phyloP scores from a whole-genome alignment of 2,797 vertebrate species.

The Cyprinodon diabolis region DNA sequence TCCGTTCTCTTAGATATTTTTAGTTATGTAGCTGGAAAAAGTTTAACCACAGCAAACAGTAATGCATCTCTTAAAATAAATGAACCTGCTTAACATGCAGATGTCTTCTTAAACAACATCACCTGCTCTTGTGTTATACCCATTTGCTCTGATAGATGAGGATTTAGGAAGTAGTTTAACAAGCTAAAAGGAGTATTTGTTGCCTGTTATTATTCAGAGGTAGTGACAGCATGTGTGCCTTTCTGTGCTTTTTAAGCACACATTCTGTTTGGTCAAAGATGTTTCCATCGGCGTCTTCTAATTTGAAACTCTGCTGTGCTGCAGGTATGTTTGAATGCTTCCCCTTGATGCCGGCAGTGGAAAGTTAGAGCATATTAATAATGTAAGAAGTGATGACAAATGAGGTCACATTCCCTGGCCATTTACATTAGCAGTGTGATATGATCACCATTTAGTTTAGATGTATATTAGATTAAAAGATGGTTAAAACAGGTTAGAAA shows the following conservation, averaged over 20 bases:
- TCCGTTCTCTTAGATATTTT: neutral
- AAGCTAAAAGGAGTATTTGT: conserved; percentile 16
- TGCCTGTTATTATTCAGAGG: conserved; percentile 25
- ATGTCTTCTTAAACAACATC: neutral
- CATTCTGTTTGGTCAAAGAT: conserved; percentile 8
- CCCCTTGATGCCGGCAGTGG: conserved; percentile 26
- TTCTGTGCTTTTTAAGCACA: conserved; percentile 27
- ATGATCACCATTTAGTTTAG: neutral
- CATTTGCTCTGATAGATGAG: neutral
- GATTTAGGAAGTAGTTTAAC: neutral
- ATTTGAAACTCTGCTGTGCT: conserved; percentile 24
- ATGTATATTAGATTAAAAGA: conserved; percentile 7
- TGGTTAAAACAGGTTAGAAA: neutral
- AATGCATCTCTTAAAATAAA: neutral
- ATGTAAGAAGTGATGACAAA: conserved; percentile 7
- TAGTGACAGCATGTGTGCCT: conserved; percentile 31
- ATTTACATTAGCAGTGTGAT: neutral
- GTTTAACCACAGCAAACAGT: neutral
- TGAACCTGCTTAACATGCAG: neutral
- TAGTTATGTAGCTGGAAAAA: neutral
- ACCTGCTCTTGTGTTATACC: no score
- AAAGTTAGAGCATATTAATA: conserved; percentile 20
- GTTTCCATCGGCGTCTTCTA: conserved; percentile 24
- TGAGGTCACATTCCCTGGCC: neutral
- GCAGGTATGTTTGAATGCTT: conserved; percentile 18